Percentiles rank a stretch among this genome's conserved stretches.
Conservation (phyloP, 2,888 invertebrate genomes). For the Macrophya annulata region DNA sequence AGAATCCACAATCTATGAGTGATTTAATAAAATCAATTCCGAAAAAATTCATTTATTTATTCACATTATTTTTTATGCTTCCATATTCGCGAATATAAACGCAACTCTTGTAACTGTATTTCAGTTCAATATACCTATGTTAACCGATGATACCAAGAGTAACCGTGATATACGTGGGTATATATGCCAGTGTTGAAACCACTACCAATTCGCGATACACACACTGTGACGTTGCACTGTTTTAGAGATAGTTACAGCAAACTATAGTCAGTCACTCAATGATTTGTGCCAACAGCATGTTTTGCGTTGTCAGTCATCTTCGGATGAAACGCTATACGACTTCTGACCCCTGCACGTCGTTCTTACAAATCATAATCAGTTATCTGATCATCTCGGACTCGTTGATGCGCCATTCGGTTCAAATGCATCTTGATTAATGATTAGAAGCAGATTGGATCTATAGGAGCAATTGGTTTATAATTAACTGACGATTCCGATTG, state of each 20-base stretch:
- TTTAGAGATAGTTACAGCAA: neutral
- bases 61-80: neutral
- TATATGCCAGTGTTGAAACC: neutral
- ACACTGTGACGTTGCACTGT: neutral
- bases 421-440: neutral
- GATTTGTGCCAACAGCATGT: neutral
- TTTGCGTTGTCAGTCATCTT: neutral
- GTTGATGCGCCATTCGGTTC: neutral
- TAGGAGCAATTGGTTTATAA: neutral
- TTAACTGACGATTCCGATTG: neutral
- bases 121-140: neutral
- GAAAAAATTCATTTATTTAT: neutral
- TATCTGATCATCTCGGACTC: neutral
- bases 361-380: slow-evolving; percentile 29
- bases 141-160: neutral
- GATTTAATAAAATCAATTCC: neutral
- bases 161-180: neutral
- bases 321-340: neutral
- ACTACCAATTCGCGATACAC: slow-evolving; percentile 4
- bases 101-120: neutral
- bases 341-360: slow-evolving; percentile 8
- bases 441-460: neutral
- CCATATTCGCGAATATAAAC: neutral
- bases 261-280: neutral
- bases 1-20: neutral